Percentiles rank a stretch among this genome's conserved stretches.
These are phyloP conservation scores for Drosophila ananassae DNA, from an alignment of 1,140 invertebrate species.

Conservation along the genomic window DNA sequence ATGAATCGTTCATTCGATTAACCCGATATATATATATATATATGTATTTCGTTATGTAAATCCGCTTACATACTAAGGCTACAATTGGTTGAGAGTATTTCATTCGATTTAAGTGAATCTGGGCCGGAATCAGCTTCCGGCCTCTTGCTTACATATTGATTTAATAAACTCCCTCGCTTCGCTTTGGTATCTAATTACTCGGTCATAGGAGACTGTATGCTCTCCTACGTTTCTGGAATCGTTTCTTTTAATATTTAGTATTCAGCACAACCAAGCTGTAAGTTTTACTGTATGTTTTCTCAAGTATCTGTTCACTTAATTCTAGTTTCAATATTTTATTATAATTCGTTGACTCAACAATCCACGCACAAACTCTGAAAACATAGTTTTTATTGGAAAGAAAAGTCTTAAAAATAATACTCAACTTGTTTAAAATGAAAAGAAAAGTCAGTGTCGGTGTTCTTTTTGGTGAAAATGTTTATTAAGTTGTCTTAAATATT, in stretches of 20 bases:
- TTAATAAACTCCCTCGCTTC: conserved; percentile 25
- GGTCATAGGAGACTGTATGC: neutral
- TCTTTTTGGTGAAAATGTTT: conserved; percentile 28
- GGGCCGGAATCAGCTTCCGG: conserved; percentile 3
- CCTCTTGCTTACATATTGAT: conserved; percentile 26
- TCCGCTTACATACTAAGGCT: conserved; percentile 69
- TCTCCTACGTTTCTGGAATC: conserved; percentile 25
- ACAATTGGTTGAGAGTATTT: conserved; percentile 68
- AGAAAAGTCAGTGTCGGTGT: conserved; percentile 25
- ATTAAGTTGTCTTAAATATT: conserved; percentile 10
- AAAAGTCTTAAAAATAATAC: neutral
- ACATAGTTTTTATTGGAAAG: neutral
- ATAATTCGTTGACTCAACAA: conserved; percentile 45
- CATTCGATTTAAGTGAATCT: conserved; percentile 46
- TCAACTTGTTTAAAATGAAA: conserved; percentile 22
- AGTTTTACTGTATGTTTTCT: conserved; percentile 24
- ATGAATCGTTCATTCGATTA: conserved; percentile 24
- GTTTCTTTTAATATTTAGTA: conserved; percentile 40
- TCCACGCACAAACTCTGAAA: conserved; percentile 3
- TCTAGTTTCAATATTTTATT: conserved; percentile 12
- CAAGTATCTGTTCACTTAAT: conserved; percentile 13
- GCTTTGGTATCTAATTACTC: conserved; percentile 20
- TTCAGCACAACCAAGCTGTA: conserved; percentile 77
- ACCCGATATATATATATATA: conserved; percentile 24
- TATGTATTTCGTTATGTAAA: conserved; percentile 17